Base-by-base conservation (phyloP, 2,888 invertebrate species). In the Eupithecia abbreviata region DNA sequence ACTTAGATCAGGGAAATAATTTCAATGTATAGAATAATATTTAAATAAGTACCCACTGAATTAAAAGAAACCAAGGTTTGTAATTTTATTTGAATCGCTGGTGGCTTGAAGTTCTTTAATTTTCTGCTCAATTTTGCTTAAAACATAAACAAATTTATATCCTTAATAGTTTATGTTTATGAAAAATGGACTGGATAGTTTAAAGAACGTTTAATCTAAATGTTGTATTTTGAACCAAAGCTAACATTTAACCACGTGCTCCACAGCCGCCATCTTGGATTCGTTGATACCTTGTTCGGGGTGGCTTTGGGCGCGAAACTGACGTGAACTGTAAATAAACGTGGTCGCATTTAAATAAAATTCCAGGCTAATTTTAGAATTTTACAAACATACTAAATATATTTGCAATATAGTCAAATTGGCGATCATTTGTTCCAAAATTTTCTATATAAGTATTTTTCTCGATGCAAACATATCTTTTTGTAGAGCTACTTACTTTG, bases 201-300 rank as follows among this genome's bases (percentile, higher is more conserved):
- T 10, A 30, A 47, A 4, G 62, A 62, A 62, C 18, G 30, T 30
- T 62, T 42, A n/a, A 58, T 58, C 41, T 45, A 67, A n/a, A 4
- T 43, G 42, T 43, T n/a, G 1, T 45, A 45, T 68, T 68, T 68
- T 68, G 66, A 66, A 66, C 41, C 15, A 42, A 43, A 45, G 9
- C 10, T 3, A 43, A 45, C n/a, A n/a, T 43, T n/a, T 71, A 74
- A 87, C 82, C 93, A 93, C 93, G 92, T 93, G 93, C 88, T 86
- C 73, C 85, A 71, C 42, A 49, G 71, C 86, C 89, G 90, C 92
- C 92, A 91, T 92, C 85, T 91, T 92, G 82, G 72, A 81, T 79
- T 73, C 72, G 68, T 75, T 67, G 51, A 69, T 65, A 76, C 84
- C 58, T n/a, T 58, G 58, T 62, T 62, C 62, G 62, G 62, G 62